Evolutionary conservation across 2,113 vertebrate genomes (phyloP).

Genomic region (Perca fluviatilis): DNA sequence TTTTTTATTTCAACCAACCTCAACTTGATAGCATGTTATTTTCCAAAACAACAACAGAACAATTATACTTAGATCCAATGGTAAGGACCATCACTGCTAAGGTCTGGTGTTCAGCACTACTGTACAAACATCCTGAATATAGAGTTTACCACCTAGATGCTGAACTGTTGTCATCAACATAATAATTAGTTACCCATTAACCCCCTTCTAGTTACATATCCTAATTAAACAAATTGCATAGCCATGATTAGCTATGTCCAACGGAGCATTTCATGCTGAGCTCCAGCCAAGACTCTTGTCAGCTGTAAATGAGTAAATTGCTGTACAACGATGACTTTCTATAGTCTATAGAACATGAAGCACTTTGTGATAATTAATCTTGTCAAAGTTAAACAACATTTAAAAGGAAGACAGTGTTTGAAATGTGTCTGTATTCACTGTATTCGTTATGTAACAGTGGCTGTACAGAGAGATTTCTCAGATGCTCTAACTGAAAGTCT

Average conservation of each 20-base stretch:
- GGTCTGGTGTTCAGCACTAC: background rate
- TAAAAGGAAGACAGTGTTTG: slow-evolving; percentile 1
- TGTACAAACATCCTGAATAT: background rate
- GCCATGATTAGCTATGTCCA: slow-evolving; percentile 35
- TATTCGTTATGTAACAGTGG: background rate
- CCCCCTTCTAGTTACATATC: slow-evolving; percentile 10
- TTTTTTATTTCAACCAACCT: background rate
- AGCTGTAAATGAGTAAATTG: slow-evolving; percentile 26
- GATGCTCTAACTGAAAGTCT: background rate
- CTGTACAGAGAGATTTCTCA: background rate
- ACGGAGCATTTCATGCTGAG: slow-evolving; percentile 4
- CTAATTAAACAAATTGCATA: slow-evolving; percentile 36
- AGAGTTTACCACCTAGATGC: background rate
- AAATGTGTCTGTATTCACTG: background rate
- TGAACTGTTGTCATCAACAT: slow-evolving; percentile 7
- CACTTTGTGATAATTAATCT: slow-evolving; percentile 14
- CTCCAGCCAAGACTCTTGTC: slow-evolving; percentile 32
- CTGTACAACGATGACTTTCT: slow-evolving; percentile 2
- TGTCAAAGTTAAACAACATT: slow-evolving; percentile 2
- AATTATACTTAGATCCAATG: background rate
- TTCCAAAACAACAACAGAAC: background rate
- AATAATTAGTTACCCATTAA: slow-evolving; percentile 32
- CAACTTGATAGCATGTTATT: background rate
- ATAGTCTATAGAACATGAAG: slow-evolving; percentile 7
- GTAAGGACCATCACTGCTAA: background rate